A percentile compares a stretch with the other conserved stretches of the same genome.
Evolutionary conservation across 1,140 invertebrate species (phyloP).

Genomic region (Calephelis virginiensis): DNA sequence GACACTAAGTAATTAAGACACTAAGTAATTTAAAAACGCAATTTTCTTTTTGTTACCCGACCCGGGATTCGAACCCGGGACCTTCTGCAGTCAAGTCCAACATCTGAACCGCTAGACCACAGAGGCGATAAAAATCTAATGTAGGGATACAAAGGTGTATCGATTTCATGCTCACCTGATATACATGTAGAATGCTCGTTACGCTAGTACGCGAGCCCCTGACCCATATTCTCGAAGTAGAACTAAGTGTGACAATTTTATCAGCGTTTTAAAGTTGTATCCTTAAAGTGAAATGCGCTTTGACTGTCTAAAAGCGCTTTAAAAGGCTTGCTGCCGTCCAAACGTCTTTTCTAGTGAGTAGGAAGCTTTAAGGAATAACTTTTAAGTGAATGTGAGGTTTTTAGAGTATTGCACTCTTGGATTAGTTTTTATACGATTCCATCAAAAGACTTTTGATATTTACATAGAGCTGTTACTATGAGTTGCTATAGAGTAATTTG

Average conservation of each 20-base stretch:
- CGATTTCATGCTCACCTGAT: neutral
- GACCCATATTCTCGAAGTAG: conserved; percentile 9
- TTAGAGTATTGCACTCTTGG: too few species aligned
- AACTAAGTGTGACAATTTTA: conserved; percentile 9
- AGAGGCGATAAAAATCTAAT: neutral
- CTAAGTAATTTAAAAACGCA: too few species aligned
- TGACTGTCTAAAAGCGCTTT: conserved; percentile 1
- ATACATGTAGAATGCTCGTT: conserved; percentile 11
- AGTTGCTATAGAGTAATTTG: too few species aligned
- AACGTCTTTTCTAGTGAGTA: neutral
- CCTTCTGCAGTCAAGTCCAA: too few species aligned
- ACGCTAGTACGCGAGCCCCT: conserved; percentile 8
- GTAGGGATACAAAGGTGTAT: neutral
- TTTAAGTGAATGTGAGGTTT: too few species aligned
- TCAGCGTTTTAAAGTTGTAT: conserved; percentile 1
- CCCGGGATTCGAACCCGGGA: too few species aligned
- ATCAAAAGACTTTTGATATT: too few species aligned
- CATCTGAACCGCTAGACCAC: too few species aligned
- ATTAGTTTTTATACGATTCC: too few species aligned
- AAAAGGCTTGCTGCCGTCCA: neutral
- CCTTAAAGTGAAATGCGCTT: conserved; percentile 4
- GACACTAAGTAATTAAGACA: too few species aligned
- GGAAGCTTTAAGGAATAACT: neutral
- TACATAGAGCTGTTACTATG: too few species aligned
- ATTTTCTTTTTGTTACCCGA: too few species aligned